A percentile compares a stretch with the other conserved stretches of the same genome.
phyloP scores from a whole-genome alignment of 2,888 invertebrate genomes.

The Trichogramma dendrolimi region DNA sequence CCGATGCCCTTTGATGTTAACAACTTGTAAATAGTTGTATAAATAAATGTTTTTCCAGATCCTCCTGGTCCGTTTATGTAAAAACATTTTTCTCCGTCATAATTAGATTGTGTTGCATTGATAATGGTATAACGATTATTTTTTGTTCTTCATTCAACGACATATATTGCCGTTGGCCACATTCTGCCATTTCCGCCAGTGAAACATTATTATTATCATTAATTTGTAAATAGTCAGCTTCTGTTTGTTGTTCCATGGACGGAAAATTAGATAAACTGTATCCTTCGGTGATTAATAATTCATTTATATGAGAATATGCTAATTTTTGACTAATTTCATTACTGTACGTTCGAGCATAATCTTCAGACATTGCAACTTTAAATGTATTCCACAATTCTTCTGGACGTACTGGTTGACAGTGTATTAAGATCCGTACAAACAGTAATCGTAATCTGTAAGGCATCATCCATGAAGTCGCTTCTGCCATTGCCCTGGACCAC shows the following conservation, averaged over 20 bases:
- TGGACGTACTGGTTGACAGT: slow-evolving; percentile 30
- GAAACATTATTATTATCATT: too few relatives aligned
- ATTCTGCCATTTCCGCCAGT: too few relatives aligned
- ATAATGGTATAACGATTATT: slow-evolving; percentile 19
- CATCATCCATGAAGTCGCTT: slow-evolving; percentile 13
- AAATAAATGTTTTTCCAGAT: too few relatives aligned
- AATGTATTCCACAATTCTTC: slow-evolving; percentile 25
- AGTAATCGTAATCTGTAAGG: slow-evolving; percentile 36
- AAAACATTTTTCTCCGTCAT: too few relatives aligned
- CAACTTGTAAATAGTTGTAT: too few relatives aligned
- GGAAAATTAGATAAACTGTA: slow-evolving; percentile 20
- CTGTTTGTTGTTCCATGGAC: slow-evolving; percentile 15
- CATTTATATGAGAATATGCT: slow-evolving; percentile 16
- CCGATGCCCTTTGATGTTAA: too few relatives aligned
- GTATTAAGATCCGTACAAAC: slow-evolving; percentile 36
- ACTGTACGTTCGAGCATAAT: slow-evolving; percentile 1
- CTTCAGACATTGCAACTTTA: slow-evolving; percentile 29
- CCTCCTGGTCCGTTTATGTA: too few relatives aligned
- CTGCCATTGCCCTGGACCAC: slow-evolving; percentile 17
- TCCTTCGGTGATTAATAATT: slow-evolving; percentile 17
- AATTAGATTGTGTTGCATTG: too few relatives aligned
- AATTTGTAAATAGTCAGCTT: slow-evolving; percentile 27
- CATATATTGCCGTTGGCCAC: slow-evolving; percentile 15
- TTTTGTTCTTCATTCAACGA: slow-evolving; percentile 29
- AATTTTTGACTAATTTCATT: background rate